Evolutionary conservation across 2,888 invertebrate genomes (phyloP).

Genomic region (Lycocerus yunnanus): DNA sequence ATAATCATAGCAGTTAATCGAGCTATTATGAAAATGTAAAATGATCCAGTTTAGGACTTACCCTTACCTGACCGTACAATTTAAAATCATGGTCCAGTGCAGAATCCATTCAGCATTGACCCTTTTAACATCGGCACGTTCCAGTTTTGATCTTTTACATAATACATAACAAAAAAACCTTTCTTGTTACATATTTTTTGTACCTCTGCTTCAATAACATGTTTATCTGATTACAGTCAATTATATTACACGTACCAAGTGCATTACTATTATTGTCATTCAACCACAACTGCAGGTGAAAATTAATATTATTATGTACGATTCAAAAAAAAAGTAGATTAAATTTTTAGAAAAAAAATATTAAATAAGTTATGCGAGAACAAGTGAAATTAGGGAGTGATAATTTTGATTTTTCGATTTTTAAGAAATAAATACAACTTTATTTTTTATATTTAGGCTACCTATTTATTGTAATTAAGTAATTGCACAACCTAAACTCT

Average conservation of each 20-base stretch:
- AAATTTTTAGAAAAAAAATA: too few relatives aligned
- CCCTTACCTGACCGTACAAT: background rate
- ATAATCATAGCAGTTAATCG: background rate
- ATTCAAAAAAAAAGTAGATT: too few relatives aligned
- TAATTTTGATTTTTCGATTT: too few relatives aligned
- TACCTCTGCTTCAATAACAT: background rate
- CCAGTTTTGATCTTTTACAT: constrained; percentile 23
- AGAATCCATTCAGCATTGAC: constrained; percentile 21
- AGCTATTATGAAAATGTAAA: background rate
- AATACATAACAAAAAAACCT: background rate
- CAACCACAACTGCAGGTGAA: background rate
- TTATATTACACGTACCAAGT: background rate
- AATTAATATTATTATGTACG: background rate
- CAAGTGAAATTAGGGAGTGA: too few relatives aligned
- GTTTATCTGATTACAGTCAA: constrained; percentile 11
- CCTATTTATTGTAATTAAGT: too few relatives aligned
- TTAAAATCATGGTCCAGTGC: constrained; percentile 19
- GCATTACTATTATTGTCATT: too few relatives aligned
- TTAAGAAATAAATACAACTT: too few relatives aligned
- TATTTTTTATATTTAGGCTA: background rate
- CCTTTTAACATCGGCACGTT: constrained; percentile 18
- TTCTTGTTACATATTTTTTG: background rate
- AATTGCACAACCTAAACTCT: background rate
- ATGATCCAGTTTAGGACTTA: constrained; percentile 7
- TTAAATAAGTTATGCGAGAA: too few relatives aligned